A percentile compares a stretch with the other conserved stretches of the same genome.
Evolutionary conservation across 2,888 invertebrate genomes (phyloP).

Genomic region (Trachelus iudaicus): DNA sequence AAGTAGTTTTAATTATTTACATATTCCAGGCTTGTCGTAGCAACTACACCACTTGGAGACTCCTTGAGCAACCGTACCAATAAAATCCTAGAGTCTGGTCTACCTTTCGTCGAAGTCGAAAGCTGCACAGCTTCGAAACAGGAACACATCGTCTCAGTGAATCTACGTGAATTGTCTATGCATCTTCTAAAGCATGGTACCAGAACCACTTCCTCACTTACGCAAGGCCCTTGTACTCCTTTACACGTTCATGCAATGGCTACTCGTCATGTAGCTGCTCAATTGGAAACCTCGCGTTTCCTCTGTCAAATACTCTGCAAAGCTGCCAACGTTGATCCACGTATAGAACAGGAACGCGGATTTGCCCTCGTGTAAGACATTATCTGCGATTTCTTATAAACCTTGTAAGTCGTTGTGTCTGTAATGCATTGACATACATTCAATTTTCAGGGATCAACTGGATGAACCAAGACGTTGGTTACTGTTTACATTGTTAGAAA

Average conservation of each 20-base stretch:
- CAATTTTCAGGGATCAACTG: slow-evolving; percentile 76
- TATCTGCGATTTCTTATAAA: slow-evolving; percentile 13
- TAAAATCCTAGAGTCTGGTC: slow-evolving; percentile 55
- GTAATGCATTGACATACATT: background rate
- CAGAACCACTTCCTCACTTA: slow-evolving; percentile 36
- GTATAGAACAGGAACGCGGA: slow-evolving; percentile 78
- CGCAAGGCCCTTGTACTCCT: slow-evolving; percentile 69
- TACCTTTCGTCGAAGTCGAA: slow-evolving; percentile 86
- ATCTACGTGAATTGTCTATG: slow-evolving; percentile 86
- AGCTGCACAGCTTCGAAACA: slow-evolving; percentile 89
- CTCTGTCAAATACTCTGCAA: slow-evolving; percentile 81
- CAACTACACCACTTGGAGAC: slow-evolving; percentile 56
- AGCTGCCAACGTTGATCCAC: slow-evolving; percentile 76
- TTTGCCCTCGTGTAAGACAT: slow-evolving; percentile 79
- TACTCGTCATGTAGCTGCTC: slow-evolving; percentile 84
- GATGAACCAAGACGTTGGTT: slow-evolving; percentile 76
- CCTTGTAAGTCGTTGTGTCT: background rate
- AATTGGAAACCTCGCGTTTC: slow-evolving; percentile 82
- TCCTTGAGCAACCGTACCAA: slow-evolving; percentile 53
- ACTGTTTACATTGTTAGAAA: slow-evolving; percentile 82
- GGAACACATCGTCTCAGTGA: slow-evolving; percentile 89
- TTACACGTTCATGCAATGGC: slow-evolving; percentile 83
- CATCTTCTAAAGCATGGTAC: slow-evolving; percentile 79
- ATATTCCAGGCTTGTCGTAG: slow-evolving; percentile 41
- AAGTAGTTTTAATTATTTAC: background rate